Evolutionary conservation across 1,140 invertebrate genomes (phyloP), one percentile per base, ranked within the genome.

Genomic region (Onthophagus taurus): DNA sequence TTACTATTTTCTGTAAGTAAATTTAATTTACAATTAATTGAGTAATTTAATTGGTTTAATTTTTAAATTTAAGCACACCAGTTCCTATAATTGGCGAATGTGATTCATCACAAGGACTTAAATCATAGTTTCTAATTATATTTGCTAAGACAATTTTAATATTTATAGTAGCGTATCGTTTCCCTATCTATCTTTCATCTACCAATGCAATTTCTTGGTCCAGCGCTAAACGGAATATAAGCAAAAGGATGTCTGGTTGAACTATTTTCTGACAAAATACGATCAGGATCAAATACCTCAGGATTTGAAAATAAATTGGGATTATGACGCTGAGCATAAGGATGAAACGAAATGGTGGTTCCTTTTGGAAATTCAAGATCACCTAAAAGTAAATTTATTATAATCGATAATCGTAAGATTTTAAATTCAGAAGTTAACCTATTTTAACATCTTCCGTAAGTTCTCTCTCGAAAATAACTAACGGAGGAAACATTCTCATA

Each of bases 401-500:
- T n/a, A n/a, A n/a, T n/a, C n/a, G n/a, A n/a, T n/a, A n/a, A n/a
- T n/a, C n/a, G n/a, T n/a, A n/a, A n/a, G n/a, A n/a, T n/a, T n/a
- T n/a, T n/a, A n/a, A n/a, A n/a, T n/a, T n/a, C n/a, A n/a, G n/a
- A n/a, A n/a, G n/a, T n/a, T n/a, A n/a, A 80, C 78, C 69, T 35
- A 81, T 64, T 46, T 66, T 53, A 4, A 74, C 52, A 47, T 80
- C 77, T 53, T 83, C 72, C 29, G 55, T 66, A n/a, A 81, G 53
- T 39, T 64, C 59, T 50, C 85, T 66, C 0, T 71, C 73, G 59
- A 88, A 76, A 45, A 81, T 71, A 4, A 81, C 82, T 4, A 86
- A 83, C 42, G 80, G 80, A 21, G 83, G 82, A 58, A 76, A 86
- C 1, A 84, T 54, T 19, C 80, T 58, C 9, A 83, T 54, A 4